Evolutionary conservation across 2,113 vertebrate species (phyloP).

Genomic region (Osmerus mordax): DNA sequence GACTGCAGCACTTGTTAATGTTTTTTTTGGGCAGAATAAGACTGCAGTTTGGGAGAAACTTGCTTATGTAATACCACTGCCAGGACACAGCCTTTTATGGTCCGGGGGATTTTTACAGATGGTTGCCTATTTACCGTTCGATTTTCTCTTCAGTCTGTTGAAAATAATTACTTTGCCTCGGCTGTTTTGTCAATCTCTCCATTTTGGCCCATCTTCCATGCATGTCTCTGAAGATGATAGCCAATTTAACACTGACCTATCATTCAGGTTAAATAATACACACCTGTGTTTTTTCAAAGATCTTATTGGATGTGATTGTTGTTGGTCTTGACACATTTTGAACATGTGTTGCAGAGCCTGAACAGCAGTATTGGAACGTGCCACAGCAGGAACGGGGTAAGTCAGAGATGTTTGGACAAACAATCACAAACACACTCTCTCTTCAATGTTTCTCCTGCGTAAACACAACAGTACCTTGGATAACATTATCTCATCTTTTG

Average conservation of each 20-base stretch:
- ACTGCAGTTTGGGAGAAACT: constrained; percentile 25
- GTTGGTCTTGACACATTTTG: not conserved
- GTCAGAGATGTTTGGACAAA: constrained; percentile 31
- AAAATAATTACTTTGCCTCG: constrained; percentile 59
- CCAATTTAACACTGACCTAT: constrained; percentile 35
- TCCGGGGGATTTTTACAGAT: constrained; percentile 42
- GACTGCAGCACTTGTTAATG: constrained; percentile 45
- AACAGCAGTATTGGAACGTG: constrained; percentile 69
- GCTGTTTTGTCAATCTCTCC: constrained; percentile 33
- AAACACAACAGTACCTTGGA: not conserved
- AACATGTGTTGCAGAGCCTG: constrained; percentile 61
- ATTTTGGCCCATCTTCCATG: constrained; percentile 20
- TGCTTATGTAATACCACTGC: constrained; percentile 58
- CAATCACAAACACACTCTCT: not conserved
- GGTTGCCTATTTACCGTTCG: constrained; percentile 44
- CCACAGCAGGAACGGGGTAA: constrained; percentile 63
- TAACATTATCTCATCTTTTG: constrained; percentile 29
- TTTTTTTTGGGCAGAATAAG: constrained; percentile 44
- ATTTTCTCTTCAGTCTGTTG: constrained; percentile 57
- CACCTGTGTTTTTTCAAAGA: not conserved
- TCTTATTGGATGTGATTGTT: not conserved
- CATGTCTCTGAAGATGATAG: not conserved
- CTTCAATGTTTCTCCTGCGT: not conserved
- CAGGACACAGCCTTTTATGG: constrained; percentile 31
- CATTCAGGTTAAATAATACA: constrained; percentile 33